These are phyloP conservation scores for Palloptera scutellata DNA, from an alignment of 2,888 invertebrate species.

Conservation along the genomic window DNA sequence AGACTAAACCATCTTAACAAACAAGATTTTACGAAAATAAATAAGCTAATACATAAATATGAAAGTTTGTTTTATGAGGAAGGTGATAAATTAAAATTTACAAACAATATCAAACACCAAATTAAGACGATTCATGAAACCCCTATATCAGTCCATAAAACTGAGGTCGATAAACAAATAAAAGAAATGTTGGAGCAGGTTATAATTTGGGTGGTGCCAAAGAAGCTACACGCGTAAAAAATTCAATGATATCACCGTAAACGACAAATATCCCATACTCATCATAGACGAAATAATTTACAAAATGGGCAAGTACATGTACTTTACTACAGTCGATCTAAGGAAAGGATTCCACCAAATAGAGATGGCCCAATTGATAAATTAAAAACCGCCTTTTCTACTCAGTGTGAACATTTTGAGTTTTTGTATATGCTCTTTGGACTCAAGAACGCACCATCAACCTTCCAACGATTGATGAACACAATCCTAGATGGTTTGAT, in stretches of 20 bases:
- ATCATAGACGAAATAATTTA: slow-evolving; percentile 9
- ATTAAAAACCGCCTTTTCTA: slow-evolving; percentile 2
- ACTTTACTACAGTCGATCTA: slow-evolving; percentile 10
- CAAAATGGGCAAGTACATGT: slow-evolving; percentile 7
- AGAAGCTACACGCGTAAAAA: slow-evolving; percentile 1
- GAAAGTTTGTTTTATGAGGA: slow-evolving; percentile 25
- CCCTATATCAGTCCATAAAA: slow-evolving; percentile 31
- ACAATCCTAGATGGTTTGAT: neutral
- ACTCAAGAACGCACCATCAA: slow-evolving; percentile 13
- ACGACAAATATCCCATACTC: slow-evolving; percentile 5
- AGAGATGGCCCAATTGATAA: neutral
- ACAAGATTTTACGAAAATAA: slow-evolving; percentile 23
- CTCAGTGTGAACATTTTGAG: neutral
- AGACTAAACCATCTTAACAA: slow-evolving; percentile 26
- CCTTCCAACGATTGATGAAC: slow-evolving; percentile 15
- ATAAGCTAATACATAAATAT: slow-evolving; percentile 18
- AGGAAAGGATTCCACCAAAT: slow-evolving; percentile 8
- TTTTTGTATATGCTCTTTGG: slow-evolving; percentile 5
- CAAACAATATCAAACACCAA: slow-evolving; percentile 26
- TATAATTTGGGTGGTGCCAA: slow-evolving; percentile 7
- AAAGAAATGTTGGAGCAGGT: slow-evolving; percentile 6
- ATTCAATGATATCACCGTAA: neutral
- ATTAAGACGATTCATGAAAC: slow-evolving; percentile 23
- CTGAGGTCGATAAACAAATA: slow-evolving; percentile 23
- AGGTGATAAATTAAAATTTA: slow-evolving; percentile 20